Evolutionary conservation across 2,113 vertebrate species (phyloP).

Genomic region (Labeo rohita): DNA sequence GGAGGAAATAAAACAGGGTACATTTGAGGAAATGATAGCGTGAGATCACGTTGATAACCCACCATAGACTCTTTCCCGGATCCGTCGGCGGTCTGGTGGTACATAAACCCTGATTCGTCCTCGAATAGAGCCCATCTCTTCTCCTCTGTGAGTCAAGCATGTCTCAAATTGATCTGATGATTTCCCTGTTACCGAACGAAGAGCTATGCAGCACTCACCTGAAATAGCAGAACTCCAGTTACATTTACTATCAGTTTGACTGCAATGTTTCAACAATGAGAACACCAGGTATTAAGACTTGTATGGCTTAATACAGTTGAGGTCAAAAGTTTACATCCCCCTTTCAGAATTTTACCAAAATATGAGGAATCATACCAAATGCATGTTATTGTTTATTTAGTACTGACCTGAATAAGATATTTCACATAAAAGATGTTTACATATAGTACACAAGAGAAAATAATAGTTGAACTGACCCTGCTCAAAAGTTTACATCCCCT

Average conservation of each 20-base stretch:
- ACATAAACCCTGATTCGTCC: conserved; percentile 78
- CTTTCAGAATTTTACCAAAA: no score
- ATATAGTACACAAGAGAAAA: no score
- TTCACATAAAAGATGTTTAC: no score
- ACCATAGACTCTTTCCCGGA: conserved; percentile 81
- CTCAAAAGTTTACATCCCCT: no score
- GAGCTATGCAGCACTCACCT: conserved; percentile 84
- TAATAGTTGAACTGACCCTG: no score
- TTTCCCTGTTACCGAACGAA: conserved; percentile 64
- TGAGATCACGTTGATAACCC: conserved; percentile 28
- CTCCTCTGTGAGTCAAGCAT: conserved; percentile 83
- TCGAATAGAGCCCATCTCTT: conserved; percentile 86
- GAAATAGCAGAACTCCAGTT: not conserved
- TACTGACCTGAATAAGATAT: no score
- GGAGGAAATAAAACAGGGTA: conserved; percentile 70
- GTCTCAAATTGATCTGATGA: conserved; percentile 82
- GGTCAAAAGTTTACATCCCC: no score
- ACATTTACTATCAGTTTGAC: not conserved
- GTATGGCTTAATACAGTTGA: no score
- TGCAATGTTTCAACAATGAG: not conserved
- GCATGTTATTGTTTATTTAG: no score
- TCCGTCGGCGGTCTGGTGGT: conserved; percentile 72
- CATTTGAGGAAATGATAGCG: conserved; percentile 67
- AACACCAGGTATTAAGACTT: no score
- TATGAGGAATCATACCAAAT: no score